Evolutionary conservation across 1,140 invertebrate species (phyloP), one percentile per base, ranked within the genome.

Genomic region (Triops cancriformis): DNA sequence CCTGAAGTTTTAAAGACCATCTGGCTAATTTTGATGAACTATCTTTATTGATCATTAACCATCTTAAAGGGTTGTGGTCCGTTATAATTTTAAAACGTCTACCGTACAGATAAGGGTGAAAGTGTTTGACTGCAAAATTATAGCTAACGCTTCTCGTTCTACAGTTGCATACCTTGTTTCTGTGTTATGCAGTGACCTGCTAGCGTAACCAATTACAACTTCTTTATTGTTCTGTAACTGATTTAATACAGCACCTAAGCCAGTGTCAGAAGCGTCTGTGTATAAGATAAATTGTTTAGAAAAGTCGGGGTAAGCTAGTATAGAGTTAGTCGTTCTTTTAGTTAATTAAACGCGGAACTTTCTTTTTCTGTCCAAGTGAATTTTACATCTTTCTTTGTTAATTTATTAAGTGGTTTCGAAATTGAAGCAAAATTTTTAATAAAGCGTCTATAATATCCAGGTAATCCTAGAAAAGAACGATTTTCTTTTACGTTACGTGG

Each of bases 371-470:
- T 28, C 41, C 42, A 74, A 14, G 11, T 14, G n/a, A 28, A 76
- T 42, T n/a, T 1, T 28, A 73, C 72, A n/a, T 79, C 23, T 41
- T 72, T 73, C 10, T 76, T 73, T 37, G 73, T 75, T 26, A 81
- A 41, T n/a, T 51, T n/a, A 26, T 23, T 80, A n/a, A 82, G 28
- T 0, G 81, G 80, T 18, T 78, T 73, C 5, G 80, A 77, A 3
- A 82, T 78, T 28, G 77, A 37, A 0, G 81, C 77, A 75, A 80
- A 82, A 43, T 80, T 76, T 43, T 77, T 31, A 14, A 85, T 83
- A 77, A 84, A 84, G n/a, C 81, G 78, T 14, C 85, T 74, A 77
- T 83, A 86, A 74, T 85, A 86, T 11, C 81, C 80, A 1, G 80
- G 76, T 43, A 85, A 42, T 3, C 84, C 84, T 3, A 85, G 72